Conservation (phyloP, 2,113 vertebrate genomes). For the Periophthalmodon schlosseri region DNA sequence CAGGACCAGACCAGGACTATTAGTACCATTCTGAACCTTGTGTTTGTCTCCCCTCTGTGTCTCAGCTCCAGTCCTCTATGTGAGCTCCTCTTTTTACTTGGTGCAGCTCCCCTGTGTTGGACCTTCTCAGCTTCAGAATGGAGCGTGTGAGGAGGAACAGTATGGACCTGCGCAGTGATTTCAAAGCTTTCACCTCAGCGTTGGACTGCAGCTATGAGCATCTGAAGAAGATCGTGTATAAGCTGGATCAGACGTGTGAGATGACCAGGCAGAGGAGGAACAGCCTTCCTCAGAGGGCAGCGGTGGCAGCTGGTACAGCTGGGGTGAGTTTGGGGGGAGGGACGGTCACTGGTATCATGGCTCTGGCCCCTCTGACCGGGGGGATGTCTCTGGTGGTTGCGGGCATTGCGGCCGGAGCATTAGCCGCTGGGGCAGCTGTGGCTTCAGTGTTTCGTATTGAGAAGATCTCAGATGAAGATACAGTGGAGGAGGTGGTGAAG, state of each 20-base stretch:
- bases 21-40: too few species aligned
- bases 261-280: neutral
- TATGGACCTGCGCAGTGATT: neutral
- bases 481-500: neutral
- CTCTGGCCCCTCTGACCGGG: too few species aligned
- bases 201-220: neutral
- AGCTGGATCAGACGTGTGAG: neutral
- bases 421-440: too few species aligned
- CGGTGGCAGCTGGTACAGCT: too few species aligned
- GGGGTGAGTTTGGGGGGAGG: neutral
- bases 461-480: neutral
- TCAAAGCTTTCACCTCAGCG: neutral
- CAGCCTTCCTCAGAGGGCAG: neutral
- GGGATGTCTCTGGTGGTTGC: too few species aligned
- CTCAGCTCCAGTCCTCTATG: too few species aligned
- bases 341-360: too few species aligned
- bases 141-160: neutral
- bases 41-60: too few species aligned
- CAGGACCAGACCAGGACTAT: too few species aligned
- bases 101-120: too few species aligned
- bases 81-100: too few species aligned
- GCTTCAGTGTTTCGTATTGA: neutral
- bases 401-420: too few species aligned
- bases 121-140: neutral
- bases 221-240: neutral